Conservation (phyloP, 1,140 invertebrate species). For the Marisa cornuarietis region DNA sequence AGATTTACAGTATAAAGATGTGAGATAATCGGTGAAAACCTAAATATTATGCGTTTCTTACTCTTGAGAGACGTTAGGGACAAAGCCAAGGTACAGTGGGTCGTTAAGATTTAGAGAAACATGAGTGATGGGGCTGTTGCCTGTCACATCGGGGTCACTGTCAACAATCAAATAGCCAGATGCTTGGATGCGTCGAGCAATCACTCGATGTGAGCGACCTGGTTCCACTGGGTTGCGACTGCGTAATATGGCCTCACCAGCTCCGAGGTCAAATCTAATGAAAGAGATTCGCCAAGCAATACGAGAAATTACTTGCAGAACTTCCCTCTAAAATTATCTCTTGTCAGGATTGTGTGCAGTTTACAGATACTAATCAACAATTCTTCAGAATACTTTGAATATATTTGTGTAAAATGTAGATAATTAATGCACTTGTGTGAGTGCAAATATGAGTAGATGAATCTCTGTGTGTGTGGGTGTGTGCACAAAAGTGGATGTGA, state of each 20-base stretch:
- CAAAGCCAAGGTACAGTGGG: constrained; percentile 83
- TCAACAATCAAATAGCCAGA: constrained; percentile 87
- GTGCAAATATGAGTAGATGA: no score
- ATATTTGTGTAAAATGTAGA: no score
- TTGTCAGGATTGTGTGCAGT: no score
- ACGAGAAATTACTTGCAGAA: neutral
- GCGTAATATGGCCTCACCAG: constrained; percentile 80
- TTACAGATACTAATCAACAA: no score
- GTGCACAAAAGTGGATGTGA: no score
- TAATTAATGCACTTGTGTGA: no score
- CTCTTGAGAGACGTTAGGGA: constrained; percentile 70
- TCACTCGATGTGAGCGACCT: constrained; percentile 81
- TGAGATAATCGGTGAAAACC: no score
- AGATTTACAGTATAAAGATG: no score
- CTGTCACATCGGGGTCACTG: constrained; percentile 80
- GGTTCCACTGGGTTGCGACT: constrained; percentile 79
- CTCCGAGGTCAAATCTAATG: constrained; percentile 86
- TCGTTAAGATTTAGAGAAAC: constrained; percentile 85
- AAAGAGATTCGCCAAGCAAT: constrained; percentile 41
- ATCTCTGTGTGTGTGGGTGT: no score
- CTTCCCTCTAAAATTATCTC: no score
- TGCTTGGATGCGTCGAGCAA: constrained; percentile 83
- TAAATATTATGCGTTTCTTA: constrained; percentile 41
- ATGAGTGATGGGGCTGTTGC: constrained; percentile 81
- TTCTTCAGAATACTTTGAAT: no score